phyloP scores from a whole-genome alignment of 2,113 vertebrate genomes.

The Pimephales promelas region DNA sequence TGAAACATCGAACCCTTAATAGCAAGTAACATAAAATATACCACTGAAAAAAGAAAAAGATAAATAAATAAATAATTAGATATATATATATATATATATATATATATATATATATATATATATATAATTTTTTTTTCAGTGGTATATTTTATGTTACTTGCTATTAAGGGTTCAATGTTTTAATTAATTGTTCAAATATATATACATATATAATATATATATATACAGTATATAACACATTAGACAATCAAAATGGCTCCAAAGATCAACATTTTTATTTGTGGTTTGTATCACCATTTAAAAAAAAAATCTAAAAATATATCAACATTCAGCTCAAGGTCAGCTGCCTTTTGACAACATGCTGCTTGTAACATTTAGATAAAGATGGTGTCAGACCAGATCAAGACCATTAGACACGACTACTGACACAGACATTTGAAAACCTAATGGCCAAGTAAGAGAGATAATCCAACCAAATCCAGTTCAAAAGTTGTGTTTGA shows the following conservation, averaged over 20 bases:
- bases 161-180: too few relatives aligned
- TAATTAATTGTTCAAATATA: too few relatives aligned
- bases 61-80: too few relatives aligned
- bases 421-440: background rate
- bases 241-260: background rate
- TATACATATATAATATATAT: too few relatives aligned
- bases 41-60: background rate
- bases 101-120: too few relatives aligned
- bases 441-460: background rate
- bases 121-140: too few relatives aligned
- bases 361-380: background rate
- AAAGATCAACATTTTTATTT: background rate
- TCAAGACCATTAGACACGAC: background rate
- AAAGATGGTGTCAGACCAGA: background rate
- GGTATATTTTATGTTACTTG: too few relatives aligned
- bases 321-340: conserved; percentile 12
- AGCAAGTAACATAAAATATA: background rate
- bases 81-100: too few relatives aligned
- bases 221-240: too few relatives aligned
- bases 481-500: background rate
- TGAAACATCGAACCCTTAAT: background rate
- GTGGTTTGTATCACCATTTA: background rate
- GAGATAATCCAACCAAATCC: background rate
- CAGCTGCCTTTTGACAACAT: background rate
- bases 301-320: background rate